Percentiles rank a stretch among this genome's conserved stretches.
These are phyloP conservation scores for Rostratula benghalensis DNA, from an alignment of 2,113 vertebrate genomes.

Conservation along the genomic window DNA sequence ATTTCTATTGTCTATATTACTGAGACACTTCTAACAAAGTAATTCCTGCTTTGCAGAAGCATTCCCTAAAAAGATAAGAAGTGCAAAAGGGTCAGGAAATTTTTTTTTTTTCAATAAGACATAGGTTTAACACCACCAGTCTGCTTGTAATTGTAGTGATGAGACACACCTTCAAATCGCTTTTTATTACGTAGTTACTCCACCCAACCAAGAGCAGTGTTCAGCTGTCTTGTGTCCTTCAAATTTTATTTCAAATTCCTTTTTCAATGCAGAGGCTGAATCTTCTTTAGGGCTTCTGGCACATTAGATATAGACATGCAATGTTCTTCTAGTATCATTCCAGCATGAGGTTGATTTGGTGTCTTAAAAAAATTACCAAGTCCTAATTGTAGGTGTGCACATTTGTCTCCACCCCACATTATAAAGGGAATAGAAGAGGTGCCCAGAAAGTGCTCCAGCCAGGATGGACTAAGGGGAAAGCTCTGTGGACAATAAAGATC, in stretches of 20 bases:
- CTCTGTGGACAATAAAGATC: background rate
- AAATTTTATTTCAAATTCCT: background rate
- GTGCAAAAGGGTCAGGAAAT: background rate
- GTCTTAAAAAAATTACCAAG: background rate
- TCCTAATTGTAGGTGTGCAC: background rate
- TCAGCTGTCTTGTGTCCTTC: background rate
- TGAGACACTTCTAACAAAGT: background rate
- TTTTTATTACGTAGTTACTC: background rate
- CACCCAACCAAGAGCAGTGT: background rate
- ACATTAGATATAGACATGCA: background rate
- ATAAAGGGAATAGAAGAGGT: background rate
- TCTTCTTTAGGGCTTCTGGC: background rate
- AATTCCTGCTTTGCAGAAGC: background rate
- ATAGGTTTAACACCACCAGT: background rate
- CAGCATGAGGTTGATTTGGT: fast-evolving
- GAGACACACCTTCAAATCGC: background rate
- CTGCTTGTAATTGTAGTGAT: background rate
- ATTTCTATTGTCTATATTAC: background rate
- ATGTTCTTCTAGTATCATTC: background rate
- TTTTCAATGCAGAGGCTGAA: background rate
- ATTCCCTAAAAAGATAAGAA: background rate
- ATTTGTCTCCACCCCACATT: background rate
- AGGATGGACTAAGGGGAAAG: background rate
- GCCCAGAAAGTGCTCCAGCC: background rate
- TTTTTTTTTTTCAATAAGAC: background rate